Base-by-base conservation (phyloP, 2,888 invertebrate genomes). In the Anorthoa munda region DNA sequence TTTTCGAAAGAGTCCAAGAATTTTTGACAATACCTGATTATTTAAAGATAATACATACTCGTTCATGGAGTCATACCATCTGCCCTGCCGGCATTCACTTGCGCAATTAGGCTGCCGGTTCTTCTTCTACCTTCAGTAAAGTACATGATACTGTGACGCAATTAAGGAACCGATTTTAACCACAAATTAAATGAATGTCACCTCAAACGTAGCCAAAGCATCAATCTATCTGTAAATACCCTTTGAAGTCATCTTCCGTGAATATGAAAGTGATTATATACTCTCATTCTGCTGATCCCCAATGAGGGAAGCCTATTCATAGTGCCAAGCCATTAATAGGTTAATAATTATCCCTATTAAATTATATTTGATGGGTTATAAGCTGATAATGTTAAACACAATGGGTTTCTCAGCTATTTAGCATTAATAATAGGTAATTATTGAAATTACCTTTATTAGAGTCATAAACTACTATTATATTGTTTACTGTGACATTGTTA, bases 311-410 rank as follows among this genome's bases (percentile, higher is more conserved):
- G n/a, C 53, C 69, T 72, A 64, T 72, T 67, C 55, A 67, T 55
- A 61, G 46, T 69, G 55, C 63, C 18, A 53, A 60, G 26, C 56
- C 64, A 69, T 67, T 81, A 77, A 69, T 66, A 67, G 48, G 60
- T 56, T 82, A 66, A 66, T 71, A 50, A 66, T 51, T n/a, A 60
- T 74, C 18, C 59, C 59, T 17, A 53, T 76, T 64, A 45, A 70
- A 59, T 68, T 60, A n/a, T 55, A 53, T n/a, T 45, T 17, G n/a
- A 45, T 39, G 64, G 66, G 21, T 67, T 71, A 56, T 66, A 48
- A 56, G 64, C 51, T 71, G 26, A 17, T 67, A 67, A 71, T 67
- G 39, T 13, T 67, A 11, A 48, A 71, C 39, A 46, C 45, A 53
- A 50, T 69, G 31, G 55, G 21, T 70, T 66, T 66, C 55, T 50